Conservation (phyloP, 2,888 invertebrate species). For the Lasioglossum lativentre region DNA sequence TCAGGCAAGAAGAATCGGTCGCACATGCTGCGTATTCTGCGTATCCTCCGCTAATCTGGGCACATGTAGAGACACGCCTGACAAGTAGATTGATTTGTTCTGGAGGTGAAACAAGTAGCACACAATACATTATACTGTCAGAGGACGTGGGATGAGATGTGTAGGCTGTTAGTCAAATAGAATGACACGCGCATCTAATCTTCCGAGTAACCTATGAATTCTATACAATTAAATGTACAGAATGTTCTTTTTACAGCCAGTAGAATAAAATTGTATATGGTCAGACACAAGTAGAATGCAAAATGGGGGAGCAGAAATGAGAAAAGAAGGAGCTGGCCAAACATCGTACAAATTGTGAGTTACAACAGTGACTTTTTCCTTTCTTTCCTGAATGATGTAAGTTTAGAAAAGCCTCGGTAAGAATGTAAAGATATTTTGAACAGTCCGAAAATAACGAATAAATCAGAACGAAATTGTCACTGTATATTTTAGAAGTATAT, state of each 20-base stretch:
- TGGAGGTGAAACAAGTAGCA: neutral
- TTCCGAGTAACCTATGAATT: neutral
- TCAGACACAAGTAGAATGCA: neutral
- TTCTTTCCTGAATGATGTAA: neutral
- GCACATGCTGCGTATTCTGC: neutral
- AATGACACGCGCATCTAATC: neutral
- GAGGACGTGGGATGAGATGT: neutral
- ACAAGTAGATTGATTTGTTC: slow-evolving; percentile 2
- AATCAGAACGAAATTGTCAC: neutral
- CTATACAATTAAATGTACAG: neutral
- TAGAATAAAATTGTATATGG: neutral
- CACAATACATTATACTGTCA: slow-evolving; percentile 11
- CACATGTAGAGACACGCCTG: neutral
- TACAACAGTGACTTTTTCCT: neutral
- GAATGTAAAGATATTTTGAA: neutral
- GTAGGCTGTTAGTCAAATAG: neutral
- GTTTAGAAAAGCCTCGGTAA: neutral
- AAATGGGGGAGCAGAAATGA: neutral
- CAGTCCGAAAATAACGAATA: neutral
- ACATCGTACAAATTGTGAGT: neutral
- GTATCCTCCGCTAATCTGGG: neutral
- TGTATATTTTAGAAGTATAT: neutral
- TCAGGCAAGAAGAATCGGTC: neutral
- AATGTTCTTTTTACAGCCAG: neutral
- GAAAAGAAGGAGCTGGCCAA: neutral